These are phyloP conservation scores for Mesoligia furuncula DNA, from an alignment of 2,888 invertebrate species.

Conservation along the genomic window DNA sequence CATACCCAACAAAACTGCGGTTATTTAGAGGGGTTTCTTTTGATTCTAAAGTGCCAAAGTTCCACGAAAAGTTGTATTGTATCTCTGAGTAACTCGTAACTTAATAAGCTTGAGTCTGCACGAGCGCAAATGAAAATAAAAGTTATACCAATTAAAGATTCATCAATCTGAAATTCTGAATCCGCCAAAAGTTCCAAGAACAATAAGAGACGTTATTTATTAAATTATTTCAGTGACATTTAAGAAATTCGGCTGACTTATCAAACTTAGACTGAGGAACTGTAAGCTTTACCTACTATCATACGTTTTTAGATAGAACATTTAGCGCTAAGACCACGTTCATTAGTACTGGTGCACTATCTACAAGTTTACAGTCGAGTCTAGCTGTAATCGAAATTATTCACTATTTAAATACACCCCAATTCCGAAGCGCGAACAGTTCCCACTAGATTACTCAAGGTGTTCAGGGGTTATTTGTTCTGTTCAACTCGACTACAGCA, in stretches of 20 bases:
- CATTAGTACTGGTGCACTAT: background rate
- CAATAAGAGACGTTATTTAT: background rate
- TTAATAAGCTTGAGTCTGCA: background rate
- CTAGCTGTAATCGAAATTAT: background rate
- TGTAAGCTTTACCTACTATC: background rate
- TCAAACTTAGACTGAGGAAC: background rate
- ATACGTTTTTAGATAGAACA: background rate
- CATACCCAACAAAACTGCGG: background rate
- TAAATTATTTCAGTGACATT: constrained; percentile 4
- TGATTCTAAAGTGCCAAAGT: background rate
- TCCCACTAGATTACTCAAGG: constrained; percentile 23
- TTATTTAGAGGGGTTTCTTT: background rate
- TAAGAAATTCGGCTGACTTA: background rate
- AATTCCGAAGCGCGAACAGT: constrained; percentile 21
- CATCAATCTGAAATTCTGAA: background rate
- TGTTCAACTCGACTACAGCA: constrained; percentile 16
- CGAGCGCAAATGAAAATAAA: background rate
- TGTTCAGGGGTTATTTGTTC: constrained; percentile 32
- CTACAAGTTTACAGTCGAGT: background rate
- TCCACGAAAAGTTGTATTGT: background rate
- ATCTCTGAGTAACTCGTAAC: background rate
- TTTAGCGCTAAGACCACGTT: background rate
- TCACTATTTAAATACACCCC: constrained; percentile 6
- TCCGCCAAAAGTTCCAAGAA: background rate
- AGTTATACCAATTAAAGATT: background rate